A percentile compares a stretch with the other conserved stretches of the same genome.
These are phyloP conservation scores for Sebastes itinus DNA, from an alignment of 2,797 vertebrate species.

Conservation along the genomic window DNA sequence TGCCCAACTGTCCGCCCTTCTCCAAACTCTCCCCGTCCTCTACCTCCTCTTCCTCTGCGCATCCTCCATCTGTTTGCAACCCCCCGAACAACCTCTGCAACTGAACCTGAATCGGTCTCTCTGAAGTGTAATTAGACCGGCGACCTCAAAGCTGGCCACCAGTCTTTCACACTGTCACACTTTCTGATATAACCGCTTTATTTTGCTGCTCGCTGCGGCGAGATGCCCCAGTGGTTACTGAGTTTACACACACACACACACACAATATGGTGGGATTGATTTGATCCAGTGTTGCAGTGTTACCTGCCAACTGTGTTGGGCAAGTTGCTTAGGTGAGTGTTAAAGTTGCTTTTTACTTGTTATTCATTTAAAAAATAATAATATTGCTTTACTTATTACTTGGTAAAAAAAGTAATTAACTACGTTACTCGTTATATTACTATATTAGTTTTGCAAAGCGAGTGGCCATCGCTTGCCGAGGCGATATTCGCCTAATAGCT, in stretches of 20 bases:
- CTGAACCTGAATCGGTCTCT: conserved; percentile 67
- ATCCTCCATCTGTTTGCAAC: conserved; percentile 42
- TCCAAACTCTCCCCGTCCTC: conserved; percentile 1
- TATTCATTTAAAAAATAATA: too few relatives aligned
- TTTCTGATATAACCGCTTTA: conserved; percentile 56
- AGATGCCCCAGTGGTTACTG: conserved; percentile 10
- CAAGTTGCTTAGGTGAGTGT: too few relatives aligned
- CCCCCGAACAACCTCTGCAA: conserved; percentile 46
- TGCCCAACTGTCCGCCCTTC: conserved; percentile 22
- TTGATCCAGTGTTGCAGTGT: neutral
- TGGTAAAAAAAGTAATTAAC: too few relatives aligned
- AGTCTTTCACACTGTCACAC: conserved; percentile 57
- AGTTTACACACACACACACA: neutral
- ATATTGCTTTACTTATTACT: too few relatives aligned
- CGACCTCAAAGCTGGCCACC: conserved; percentile 61
- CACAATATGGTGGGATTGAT: neutral
- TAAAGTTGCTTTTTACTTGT: too few relatives aligned
- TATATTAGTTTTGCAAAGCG: neutral
- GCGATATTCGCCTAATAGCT: neutral
- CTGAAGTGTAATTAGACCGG: conserved; percentile 75
- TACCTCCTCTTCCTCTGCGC: conserved; percentile 9
- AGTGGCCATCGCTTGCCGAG: neutral
- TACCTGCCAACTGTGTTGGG: neutral
- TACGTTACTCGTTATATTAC: neutral
- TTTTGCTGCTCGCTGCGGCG: conserved; percentile 37